Percentiles rank a stretch among this genome's conserved stretches.
Conservation (phyloP, 2,113 vertebrate species). For the western clawed frog (Xenopus tropicalis) region DNA sequence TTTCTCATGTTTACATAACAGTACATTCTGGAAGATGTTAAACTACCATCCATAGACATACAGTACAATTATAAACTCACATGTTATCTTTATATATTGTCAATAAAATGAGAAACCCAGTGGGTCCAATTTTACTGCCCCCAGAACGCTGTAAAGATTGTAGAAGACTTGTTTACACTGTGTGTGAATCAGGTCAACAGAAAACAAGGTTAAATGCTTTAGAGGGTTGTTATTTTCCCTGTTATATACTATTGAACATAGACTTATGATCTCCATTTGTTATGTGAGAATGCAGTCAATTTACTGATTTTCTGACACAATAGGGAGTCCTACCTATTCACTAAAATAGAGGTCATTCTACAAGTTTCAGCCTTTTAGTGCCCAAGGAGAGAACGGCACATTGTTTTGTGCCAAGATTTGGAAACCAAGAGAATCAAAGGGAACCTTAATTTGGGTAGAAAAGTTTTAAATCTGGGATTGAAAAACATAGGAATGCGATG, state of each 20-base stretch:
- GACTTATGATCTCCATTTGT: slow-evolving; percentile 33
- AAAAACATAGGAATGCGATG: too few relatives aligned
- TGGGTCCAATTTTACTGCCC: too few relatives aligned
- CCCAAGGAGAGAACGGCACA: background rate
- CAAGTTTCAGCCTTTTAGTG: background rate
- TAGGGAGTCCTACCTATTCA: slow-evolving; percentile 25
- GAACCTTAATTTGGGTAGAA: too few relatives aligned
- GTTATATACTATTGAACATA: slow-evolving; percentile 22
- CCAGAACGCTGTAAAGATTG: background rate
- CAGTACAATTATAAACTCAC: too few relatives aligned
- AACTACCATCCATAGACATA: too few relatives aligned
- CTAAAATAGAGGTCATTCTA: slow-evolving; percentile 15
- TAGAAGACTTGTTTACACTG: background rate
- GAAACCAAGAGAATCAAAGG: too few relatives aligned
- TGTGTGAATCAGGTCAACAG: background rate
- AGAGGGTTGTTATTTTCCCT: slow-evolving; percentile 20
- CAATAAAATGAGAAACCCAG: too few relatives aligned
- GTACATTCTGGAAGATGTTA: too few relatives aligned
- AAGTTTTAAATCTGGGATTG: too few relatives aligned
- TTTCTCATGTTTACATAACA: too few relatives aligned
- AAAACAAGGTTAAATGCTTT: slow-evolving; percentile 10
- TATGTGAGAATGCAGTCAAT: slow-evolving; percentile 33
- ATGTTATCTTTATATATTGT: too few relatives aligned
- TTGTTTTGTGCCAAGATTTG: background rate
- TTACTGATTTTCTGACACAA: slow-evolving; percentile 41